phyloP scores from a whole-genome alignment of 2,797 vertebrate genomes.

The Gallinago stenura region DNA sequence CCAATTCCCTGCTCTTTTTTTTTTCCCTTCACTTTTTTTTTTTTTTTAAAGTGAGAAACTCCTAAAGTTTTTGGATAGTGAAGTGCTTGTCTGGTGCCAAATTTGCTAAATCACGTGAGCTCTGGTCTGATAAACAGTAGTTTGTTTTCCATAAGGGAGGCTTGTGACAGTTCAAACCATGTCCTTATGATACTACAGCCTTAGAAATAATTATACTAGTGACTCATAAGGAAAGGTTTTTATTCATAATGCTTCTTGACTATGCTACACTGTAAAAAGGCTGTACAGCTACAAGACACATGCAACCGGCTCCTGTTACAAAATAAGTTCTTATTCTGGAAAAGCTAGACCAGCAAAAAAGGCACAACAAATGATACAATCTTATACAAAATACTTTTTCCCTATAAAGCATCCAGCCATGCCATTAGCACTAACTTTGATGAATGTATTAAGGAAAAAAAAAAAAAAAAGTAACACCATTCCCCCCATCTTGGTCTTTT shows the following conservation, averaged over 20 bases:
- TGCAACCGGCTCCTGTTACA: neutral
- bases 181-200: neutral
- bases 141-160: slow-evolving; percentile 44
- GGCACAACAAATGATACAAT: neutral
- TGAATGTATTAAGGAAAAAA: neutral
- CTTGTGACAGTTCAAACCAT: neutral
- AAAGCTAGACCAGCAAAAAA: neutral
- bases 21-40: too few species aligned
- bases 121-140: slow-evolving; percentile 33
- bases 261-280: neutral
- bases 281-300: neutral
- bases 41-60: neutral
- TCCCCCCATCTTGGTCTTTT: neutral
- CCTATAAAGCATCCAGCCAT: neutral
- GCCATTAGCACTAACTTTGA: neutral
- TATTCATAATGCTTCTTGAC: neutral
- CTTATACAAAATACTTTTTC: neutral
- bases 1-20: neutral
- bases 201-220: neutral
- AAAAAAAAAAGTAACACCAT: neutral
- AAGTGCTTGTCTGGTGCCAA: neutral
- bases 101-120: neutral
- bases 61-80: neutral
- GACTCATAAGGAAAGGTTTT: neutral
- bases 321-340: neutral